Percentiles rank a stretch among this genome's conserved stretches.
phyloP scores from a whole-genome alignment of 2,797 vertebrate genomes.

The Staurois parvus region DNA sequence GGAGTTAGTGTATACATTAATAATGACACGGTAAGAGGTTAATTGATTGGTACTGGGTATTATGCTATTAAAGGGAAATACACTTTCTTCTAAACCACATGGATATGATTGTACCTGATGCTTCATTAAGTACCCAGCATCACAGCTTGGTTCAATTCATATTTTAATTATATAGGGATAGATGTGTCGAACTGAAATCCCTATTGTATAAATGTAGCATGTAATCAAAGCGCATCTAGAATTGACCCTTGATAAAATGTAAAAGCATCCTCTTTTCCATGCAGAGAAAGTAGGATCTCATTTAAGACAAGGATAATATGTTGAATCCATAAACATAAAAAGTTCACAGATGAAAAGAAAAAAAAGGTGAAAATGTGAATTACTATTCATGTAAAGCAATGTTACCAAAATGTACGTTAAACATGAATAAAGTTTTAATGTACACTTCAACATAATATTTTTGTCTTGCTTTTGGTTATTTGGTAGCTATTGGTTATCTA shows the following conservation, averaged over 20 bases:
- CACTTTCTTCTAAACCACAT: conserved; percentile 45
- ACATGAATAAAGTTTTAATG: conserved; percentile 27
- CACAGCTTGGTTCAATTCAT: conserved; percentile 56
- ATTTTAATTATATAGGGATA: conserved; percentile 61
- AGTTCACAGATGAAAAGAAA: conserved; percentile 48
- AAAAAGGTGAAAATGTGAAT: conserved; percentile 43
- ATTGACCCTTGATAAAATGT: conserved; percentile 48
- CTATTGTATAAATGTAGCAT: conserved; percentile 46
- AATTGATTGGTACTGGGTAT: conserved; percentile 55
- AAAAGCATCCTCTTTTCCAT: conserved; percentile 36
- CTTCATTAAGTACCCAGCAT: conserved; percentile 53
- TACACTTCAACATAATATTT: conserved; percentile 8
- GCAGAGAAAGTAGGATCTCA: conserved; percentile 47
- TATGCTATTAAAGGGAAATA: conserved; percentile 54
- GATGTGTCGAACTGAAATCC: conserved; percentile 56
- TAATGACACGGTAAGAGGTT: conserved; percentile 59
- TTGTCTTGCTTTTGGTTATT: not conserved
- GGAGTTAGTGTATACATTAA: conserved; percentile 49
- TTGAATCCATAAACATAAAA: conserved; percentile 35
- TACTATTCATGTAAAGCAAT: conserved; percentile 45
- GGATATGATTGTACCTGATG: conserved; percentile 40
- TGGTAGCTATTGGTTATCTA: too few species aligned
- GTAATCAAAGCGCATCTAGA: conserved; percentile 53
- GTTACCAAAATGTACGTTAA: conserved; percentile 26
- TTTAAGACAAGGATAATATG: conserved; percentile 23